Evolutionary conservation across 2,888 invertebrate species (phyloP).

Genomic region (Criorhina ranunculi): DNA sequence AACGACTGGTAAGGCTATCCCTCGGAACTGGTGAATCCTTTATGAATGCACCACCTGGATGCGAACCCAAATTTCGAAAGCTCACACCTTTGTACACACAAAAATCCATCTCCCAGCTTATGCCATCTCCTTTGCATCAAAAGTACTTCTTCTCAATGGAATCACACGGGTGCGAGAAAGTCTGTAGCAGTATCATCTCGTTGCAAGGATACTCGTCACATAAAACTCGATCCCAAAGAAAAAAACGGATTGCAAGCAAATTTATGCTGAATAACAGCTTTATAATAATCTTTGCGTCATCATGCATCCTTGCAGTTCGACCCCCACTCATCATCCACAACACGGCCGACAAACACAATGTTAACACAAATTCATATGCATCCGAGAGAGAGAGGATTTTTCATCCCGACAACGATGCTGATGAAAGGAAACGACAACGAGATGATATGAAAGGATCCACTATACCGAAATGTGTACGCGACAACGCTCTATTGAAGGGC

Average conservation of each 20-base stretch:
- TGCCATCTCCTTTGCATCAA: constrained; percentile 4
- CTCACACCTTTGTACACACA: too few relatives aligned
- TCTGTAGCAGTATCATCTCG: constrained; percentile 47
- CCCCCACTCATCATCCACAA: constrained; percentile 24
- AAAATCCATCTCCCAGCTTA: too few relatives aligned
- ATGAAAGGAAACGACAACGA: constrained; percentile 31
- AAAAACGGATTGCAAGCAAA: constrained; percentile 67
- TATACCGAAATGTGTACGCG: constrained; percentile 23
- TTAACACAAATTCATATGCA: constrained; percentile 58
- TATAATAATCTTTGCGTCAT: constrained; percentile 65
- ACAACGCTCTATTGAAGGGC: constrained; percentile 40
- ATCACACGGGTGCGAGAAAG: constrained; percentile 27
- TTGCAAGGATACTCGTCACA: constrained; percentile 35
- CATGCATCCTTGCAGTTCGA: constrained; percentile 52
- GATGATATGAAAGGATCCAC: constrained; percentile 3
- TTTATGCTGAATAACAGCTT: constrained; percentile 73
- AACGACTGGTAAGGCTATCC: too few relatives aligned
- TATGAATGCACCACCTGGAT: too few relatives aligned
- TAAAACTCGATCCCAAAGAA: constrained; percentile 48
- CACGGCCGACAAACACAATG: constrained; percentile 35
- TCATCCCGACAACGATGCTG: constrained; percentile 36
- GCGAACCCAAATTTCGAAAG: too few relatives aligned
- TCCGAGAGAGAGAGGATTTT: constrained; percentile 46
- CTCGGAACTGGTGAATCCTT: too few relatives aligned
- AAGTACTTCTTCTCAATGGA: constrained; percentile 10